Evolutionary conservation across 2,113 vertebrate genomes (phyloP).

Genomic region (Psittacula cyanocephala): DNA sequence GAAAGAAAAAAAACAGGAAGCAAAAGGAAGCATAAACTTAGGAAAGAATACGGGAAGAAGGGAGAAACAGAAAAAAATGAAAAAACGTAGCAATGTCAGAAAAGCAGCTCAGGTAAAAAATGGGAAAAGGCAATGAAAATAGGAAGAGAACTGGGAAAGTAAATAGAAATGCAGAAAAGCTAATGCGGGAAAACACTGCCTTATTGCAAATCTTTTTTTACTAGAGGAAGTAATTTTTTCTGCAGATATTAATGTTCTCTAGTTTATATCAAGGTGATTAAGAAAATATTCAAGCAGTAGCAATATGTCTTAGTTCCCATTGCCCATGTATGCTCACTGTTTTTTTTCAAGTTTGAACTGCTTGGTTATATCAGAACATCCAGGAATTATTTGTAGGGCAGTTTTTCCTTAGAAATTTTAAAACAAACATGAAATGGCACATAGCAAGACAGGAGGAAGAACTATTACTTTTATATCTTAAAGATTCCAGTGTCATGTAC

Average conservation of each 20-base stretch:
- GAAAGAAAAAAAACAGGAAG: accelerated
- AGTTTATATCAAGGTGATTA: background rate
- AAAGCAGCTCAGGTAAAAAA: background rate
- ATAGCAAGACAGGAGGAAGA: background rate
- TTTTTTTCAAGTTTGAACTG: background rate
- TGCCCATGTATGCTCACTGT: background rate
- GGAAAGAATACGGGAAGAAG: background rate
- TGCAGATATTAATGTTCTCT: background rate
- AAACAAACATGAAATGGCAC: background rate
- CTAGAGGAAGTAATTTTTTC: background rate
- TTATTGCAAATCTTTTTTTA: background rate
- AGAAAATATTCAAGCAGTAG: background rate
- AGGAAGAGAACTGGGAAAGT: background rate
- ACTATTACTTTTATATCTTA: background rate
- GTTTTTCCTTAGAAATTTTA: background rate
- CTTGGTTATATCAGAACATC: background rate
- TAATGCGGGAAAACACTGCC: background rate
- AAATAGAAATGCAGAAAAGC: background rate
- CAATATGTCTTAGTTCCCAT: background rate
- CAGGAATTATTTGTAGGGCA: background rate
- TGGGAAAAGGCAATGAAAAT: background rate
- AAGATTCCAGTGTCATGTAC: background rate
- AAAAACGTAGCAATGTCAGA: background rate
- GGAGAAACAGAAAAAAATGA: background rate
- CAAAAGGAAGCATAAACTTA: background rate